Percentiles rank a stretch among this genome's conserved stretches.
Evolutionary conservation across 2,797 vertebrate genomes (phyloP).

Genomic region (Lutra lutra): DNA sequence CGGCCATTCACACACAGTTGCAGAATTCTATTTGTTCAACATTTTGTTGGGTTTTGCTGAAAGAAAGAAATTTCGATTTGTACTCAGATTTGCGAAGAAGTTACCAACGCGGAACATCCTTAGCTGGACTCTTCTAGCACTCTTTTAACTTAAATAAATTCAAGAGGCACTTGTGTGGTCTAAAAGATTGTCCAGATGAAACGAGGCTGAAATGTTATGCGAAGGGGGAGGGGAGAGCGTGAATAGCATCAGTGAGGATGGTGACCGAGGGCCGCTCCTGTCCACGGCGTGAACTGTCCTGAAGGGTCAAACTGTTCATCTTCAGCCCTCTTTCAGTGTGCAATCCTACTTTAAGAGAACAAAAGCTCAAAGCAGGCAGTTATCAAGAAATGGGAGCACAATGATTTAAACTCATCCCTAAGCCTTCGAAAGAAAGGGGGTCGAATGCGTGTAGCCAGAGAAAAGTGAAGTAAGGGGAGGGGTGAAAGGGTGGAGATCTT

Average conservation of each 20-base stretch:
- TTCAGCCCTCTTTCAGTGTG: conserved; percentile 84
- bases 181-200: conserved; percentile 54
- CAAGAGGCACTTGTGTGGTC: conserved; percentile 84
- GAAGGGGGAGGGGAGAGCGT: not conserved
- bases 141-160: conserved; percentile 65
- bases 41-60: conserved; percentile 5
- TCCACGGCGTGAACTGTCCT: conserved; percentile 84
- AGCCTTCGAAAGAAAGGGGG: conserved; percentile 71
- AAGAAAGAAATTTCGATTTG: not conserved
- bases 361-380: conserved; percentile 85
- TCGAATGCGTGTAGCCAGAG: conserved; percentile 6
- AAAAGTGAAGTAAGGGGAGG: conserved; percentile 47
- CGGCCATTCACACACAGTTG: not conserved
- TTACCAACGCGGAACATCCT: not conserved
- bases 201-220: conserved; percentile 33
- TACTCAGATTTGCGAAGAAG: not conserved
- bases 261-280: conserved; percentile 62
- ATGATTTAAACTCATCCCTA: conserved; percentile 86
- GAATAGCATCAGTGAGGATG: not conserved
- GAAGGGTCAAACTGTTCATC: conserved; percentile 89
- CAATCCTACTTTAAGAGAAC: conserved; percentile 85
- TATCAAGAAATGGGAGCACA: conserved; percentile 84
- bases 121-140: not conserved
- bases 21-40: conserved; percentile 33
- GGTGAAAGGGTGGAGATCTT: conserved; percentile 68